Conservation (phyloP, 1,140 invertebrate species). For the Pantala flavescens region DNA sequence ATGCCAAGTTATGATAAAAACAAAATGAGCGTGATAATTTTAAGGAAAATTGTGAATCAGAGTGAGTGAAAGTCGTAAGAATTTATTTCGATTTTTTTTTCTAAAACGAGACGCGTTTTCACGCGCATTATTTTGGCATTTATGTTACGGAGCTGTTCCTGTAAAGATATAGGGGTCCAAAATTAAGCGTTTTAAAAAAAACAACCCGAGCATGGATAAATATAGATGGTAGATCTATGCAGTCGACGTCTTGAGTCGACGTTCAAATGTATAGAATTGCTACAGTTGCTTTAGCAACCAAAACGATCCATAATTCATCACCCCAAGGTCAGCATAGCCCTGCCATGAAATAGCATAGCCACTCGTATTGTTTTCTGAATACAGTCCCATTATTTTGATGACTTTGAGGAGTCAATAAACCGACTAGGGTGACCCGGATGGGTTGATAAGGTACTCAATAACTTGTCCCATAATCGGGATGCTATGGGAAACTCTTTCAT, state of each 20-base stretch:
- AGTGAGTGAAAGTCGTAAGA: not conserved
- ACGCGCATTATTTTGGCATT: not conserved
- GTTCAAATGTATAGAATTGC: not conserved
- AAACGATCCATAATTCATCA: not conserved
- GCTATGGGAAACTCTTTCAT: too few species aligned
- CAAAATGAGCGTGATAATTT: not conserved
- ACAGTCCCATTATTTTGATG: not conserved
- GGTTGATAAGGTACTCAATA: not conserved
- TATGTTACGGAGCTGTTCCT: not conserved
- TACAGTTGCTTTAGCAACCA: not conserved
- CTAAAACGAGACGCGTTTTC: not conserved
- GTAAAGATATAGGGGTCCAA: conserved; percentile 6
- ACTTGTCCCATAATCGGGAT: not conserved
- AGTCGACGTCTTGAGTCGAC: too few species aligned
- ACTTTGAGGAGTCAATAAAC: not conserved
- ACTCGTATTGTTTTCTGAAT: not conserved
- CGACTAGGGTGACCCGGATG: not conserved
- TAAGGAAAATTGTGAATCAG: not conserved
- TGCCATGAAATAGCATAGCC: not conserved
- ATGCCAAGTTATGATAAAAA: not conserved
- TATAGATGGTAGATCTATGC: not conserved
- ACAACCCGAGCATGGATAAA: not conserved
- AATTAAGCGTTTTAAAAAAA: not conserved
- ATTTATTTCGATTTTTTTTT: not conserved
- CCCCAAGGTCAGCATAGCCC: not conserved